Base-by-base conservation (phyloP, 2,888 invertebrate species). In the Cinara cedri region DNA sequence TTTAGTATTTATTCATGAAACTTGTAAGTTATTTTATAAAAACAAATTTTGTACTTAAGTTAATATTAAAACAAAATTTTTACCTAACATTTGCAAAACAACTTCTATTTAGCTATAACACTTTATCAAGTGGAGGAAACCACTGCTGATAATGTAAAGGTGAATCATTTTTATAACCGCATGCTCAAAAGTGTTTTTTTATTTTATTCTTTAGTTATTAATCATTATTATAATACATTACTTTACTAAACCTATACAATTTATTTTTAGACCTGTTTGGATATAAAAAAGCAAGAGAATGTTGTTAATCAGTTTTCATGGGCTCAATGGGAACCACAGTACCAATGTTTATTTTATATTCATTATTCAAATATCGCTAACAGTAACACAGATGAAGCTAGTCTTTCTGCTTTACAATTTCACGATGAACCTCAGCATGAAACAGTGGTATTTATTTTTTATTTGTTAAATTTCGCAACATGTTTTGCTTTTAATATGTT, bases 401-500 rank as follows among this genome's bases (percentile, higher is more conserved):
- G 91, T 0, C 87, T 95, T 11, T 93, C 94, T 10, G 94, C 94
- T 16, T 88, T 94, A 80, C 95, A 95, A 86, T 95, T 95, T 85
- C 94, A 95, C 84, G 93, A 93, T 62, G 93, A 93, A 85, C 87
- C 93, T 83, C 95, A 94, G 0, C 93, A 94, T 82, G 95, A 95
- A 86, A 94, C 94, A 82, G 94, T 95, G 86, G 93, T 94, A 88
- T 85, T 90, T 87, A 81, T 14, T 65, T 34, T 54, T 4, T 24
- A 34, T 51, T 46, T 60, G 13, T 9, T 60, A 11, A 0, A 57
- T 21, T 80, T 34, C 6, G 6, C 34, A 34, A 34, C 34, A 34
- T 34, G 6, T 34, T 34, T 34, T 34, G 34, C 3, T 34, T 34
- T 34, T 34, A 34, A 34, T 34, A 34, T 34, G 6, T 34, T 34